Percentiles rank a stretch among this genome's conserved stretches.
phyloP scores from a whole-genome alignment of 2,888 invertebrate species.

The Dasysyrphus albostriatus region DNA sequence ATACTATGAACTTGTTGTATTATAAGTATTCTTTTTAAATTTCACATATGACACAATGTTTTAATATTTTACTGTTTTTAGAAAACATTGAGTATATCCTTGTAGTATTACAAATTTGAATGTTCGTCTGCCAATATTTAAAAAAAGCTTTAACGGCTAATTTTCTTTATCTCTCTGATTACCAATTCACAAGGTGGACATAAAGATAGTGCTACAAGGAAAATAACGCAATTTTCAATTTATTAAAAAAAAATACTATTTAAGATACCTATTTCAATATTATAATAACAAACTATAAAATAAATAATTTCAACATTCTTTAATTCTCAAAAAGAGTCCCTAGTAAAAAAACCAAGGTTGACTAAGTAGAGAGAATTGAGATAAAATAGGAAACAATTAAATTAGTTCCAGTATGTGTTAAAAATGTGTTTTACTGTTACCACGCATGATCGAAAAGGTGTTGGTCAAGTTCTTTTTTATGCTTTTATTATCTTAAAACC shows the following conservation, averaged over 20 bases:
- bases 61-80: neutral
- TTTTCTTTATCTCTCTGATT: neutral
- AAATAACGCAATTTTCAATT: neutral
- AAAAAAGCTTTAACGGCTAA: neutral
- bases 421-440: conserved; percentile 12
- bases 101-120: neutral
- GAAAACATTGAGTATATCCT: neutral
- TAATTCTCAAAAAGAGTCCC: neutral
- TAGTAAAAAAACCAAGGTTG: neutral
- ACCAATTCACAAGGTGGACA: neutral
- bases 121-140: neutral
- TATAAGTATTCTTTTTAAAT: neutral
- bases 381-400: neutral
- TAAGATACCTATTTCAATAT: conserved; percentile 2
- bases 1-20: neutral
- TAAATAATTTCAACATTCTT: neutral
- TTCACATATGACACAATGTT: neutral
- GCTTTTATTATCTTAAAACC: neutral
- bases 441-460: neutral
- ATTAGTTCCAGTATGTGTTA: conserved; percentile 14
- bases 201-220: neutral
- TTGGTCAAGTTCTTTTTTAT: neutral
- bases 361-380: neutral
- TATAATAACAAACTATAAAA: neutral
- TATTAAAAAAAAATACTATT: neutral